Percentiles rank a stretch among this genome's conserved stretches.
Conservation (phyloP, 2,113 vertebrate species). For the Ceyx cyanopectus region DNA sequence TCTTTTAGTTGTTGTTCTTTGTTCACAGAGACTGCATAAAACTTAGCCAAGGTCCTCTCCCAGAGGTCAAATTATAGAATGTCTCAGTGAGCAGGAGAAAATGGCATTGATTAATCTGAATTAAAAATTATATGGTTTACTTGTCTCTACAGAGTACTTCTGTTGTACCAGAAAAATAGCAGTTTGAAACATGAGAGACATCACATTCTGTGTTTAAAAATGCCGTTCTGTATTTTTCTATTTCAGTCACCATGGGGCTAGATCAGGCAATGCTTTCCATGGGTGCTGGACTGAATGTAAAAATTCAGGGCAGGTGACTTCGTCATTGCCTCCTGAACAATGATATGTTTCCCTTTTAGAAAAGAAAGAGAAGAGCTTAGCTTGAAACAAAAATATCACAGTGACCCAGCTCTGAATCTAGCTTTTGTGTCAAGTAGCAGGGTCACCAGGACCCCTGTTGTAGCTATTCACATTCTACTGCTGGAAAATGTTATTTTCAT, state of each 20-base stretch:
- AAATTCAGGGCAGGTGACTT: not conserved
- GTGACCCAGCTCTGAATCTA: not conserved
- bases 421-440: not conserved
- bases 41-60: not conserved
- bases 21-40: rapidly evolving
- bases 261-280: not conserved
- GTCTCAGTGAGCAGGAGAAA: not conserved
- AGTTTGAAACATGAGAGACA: not conserved
- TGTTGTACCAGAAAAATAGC: not conserved
- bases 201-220: not conserved
- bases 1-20: not conserved
- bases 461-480: not conserved
- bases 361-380: not conserved
- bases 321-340: not conserved
- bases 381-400: not conserved
- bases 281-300: not conserved
- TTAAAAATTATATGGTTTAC: not conserved
- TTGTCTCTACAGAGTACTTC: not conserved
- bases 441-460: not conserved
- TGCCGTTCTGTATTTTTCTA: not conserved
- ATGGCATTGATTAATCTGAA: not conserved
- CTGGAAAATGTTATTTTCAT: not conserved
- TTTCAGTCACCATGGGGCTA: not conserved
- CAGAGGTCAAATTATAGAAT: not conserved
- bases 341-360: not conserved